Base-by-base conservation (phyloP, 2,113 vertebrate species). In the Okapia johnstoni region DNA sequence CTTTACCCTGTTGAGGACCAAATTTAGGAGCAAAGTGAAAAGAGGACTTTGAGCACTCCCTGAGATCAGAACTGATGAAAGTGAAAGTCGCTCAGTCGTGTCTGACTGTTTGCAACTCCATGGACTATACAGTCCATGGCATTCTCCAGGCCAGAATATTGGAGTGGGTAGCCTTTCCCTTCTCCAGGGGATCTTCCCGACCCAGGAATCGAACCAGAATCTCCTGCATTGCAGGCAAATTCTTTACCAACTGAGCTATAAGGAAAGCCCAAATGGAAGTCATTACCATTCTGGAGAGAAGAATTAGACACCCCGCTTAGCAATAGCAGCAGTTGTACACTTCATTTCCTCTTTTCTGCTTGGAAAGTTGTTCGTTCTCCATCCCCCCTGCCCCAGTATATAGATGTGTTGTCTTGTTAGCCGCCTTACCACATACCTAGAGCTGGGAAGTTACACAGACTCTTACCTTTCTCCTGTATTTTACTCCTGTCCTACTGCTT, bases 231-330 rank as follows among this genome's bases (percentile, higher is more conserved):
- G 61, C n/a, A 8, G 61, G 16, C 33, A 19, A n/a, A 66, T 66
- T 66, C 33, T 66, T 66, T 66, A n/a, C 7, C 61, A 66, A 33
- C 30, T 66, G 33, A 66, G 33, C 61, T 33, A 9, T 16, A 66
- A 4, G 61, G 4, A 33, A 70, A 40, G n/a, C n/a, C 66, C 66
- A 90, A 77, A 92, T 88, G 54, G 33, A 79, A 88, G 85, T 63
- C 88, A 84, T 97, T 95, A 89, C 55, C 88, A 28, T 94, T 89
- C 12, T 60, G 77, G 50, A 85, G 81, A 97, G 57, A 95, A 87
- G 52, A 94, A 93, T 85, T 94, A 95, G 97, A 96, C 80, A 88
- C 55, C 40, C 90, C 81, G 33, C 90, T 96, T 93, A 86, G 88
- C 97, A 92, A 73, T 40, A 66, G 83, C 88, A 88, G 84, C 61